Percentiles rank a stretch among this genome's conserved stretches.
These are phyloP conservation scores for Cantharis flavilabris DNA, from an alignment of 2,888 invertebrate species.

Conservation along the genomic window DNA sequence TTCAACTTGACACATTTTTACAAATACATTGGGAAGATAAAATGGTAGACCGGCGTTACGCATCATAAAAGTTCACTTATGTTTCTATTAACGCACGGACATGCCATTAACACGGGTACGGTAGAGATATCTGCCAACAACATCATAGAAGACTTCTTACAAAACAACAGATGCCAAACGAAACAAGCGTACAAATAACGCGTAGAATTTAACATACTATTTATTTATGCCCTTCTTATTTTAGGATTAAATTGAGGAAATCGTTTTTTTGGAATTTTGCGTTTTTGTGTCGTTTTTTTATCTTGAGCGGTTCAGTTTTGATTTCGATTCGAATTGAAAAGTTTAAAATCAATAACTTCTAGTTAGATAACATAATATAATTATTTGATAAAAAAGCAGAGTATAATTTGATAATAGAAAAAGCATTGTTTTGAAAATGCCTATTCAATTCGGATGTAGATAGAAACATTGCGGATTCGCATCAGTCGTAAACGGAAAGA, in stretches of 20 bases:
- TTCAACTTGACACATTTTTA: slow-evolving; percentile 3
- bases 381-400: neutral
- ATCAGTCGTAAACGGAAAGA: slow-evolving; percentile 56
- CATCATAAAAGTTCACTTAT: slow-evolving; percentile 58
- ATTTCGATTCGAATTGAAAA: too few species aligned
- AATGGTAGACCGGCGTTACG: slow-evolving; percentile 53
- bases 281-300: neutral
- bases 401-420: neutral
- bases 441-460: slow-evolving; percentile 39
- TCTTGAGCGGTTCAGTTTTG: neutral
- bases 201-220: slow-evolving; percentile 36
- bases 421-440: slow-evolving; percentile 4
- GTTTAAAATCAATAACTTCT: too few species aligned
- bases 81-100: slow-evolving; percentile 56
- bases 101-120: slow-evolving; percentile 48
- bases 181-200: slow-evolving; percentile 41
- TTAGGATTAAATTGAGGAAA: slow-evolving; percentile 38
- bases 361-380: neutral
- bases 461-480: slow-evolving; percentile 36
- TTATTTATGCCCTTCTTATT: slow-evolving; percentile 39
- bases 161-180: slow-evolving; percentile 40
- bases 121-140: slow-evolving; percentile 48
- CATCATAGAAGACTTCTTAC: slow-evolving; percentile 36
- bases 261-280: slow-evolving; percentile 14
- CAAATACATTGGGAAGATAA: slow-evolving; percentile 6